phyloP scores from a whole-genome alignment of 64 coral and sea anemone genomes.

The Stichodactyla mertensii region DNA sequence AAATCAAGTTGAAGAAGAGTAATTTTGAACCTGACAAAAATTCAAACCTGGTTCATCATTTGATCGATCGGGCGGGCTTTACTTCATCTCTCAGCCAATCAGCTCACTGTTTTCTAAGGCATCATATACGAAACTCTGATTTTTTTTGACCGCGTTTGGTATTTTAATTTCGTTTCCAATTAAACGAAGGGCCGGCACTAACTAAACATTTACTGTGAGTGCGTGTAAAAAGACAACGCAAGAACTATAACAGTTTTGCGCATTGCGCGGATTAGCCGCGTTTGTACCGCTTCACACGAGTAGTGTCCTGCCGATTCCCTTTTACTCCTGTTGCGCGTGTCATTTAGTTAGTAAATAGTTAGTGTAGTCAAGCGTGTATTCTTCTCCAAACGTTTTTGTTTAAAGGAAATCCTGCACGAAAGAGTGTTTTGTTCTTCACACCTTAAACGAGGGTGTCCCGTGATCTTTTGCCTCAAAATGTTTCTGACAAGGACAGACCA shows the following conservation, averaged over 20 bases:
- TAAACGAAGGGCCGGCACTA: neutral
- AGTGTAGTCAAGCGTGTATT: too few species aligned
- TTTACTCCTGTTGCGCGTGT: too few species aligned
- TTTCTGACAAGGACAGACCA: too few species aligned
- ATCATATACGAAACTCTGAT: neutral
- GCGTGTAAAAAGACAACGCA: neutral
- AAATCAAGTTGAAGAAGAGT: slow-evolving; percentile 6
- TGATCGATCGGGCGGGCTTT: slow-evolving; percentile 24
- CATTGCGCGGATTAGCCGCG: too few species aligned
- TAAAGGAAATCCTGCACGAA: too few species aligned
- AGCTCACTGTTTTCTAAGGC: neutral
- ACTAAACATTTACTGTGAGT: neutral
- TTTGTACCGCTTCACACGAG: too few species aligned
- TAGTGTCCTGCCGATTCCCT: too few species aligned
- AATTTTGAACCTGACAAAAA: neutral
- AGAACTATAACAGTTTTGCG: neutral
- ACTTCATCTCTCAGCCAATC: neutral
- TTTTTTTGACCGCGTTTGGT: neutral
- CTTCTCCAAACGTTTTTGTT: too few species aligned
- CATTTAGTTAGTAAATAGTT: too few species aligned
- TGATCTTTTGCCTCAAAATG: too few species aligned
- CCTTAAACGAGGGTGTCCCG: too few species aligned
- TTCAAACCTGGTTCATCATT: slow-evolving; percentile 19
- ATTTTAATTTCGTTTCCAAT: neutral
- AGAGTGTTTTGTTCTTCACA: too few species aligned